phyloP scores from a whole-genome alignment of 2,113 vertebrate species.

The Puntigrus tetrazona region DNA sequence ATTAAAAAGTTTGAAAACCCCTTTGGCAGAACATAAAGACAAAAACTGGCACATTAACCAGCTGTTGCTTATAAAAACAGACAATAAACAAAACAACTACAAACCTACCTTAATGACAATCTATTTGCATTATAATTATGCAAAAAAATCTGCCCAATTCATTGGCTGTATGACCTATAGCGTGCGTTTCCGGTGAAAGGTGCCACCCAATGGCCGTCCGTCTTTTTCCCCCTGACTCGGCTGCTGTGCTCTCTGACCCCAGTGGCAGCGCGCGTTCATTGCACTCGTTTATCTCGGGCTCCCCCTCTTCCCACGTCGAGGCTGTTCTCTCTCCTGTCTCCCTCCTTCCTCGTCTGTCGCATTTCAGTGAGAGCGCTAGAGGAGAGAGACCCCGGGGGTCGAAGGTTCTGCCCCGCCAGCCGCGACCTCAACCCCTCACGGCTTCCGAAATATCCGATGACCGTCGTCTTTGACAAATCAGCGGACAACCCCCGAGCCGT shows the following conservation, averaged over 20 bases:
- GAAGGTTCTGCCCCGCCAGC: slow-evolving; percentile 81
- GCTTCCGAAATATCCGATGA: slow-evolving; percentile 37
- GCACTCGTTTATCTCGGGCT: slow-evolving; percentile 68
- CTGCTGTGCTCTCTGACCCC: slow-evolving; percentile 83
- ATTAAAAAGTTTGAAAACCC: neutral
- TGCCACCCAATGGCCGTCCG: slow-evolving; percentile 10
- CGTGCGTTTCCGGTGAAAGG: slow-evolving; percentile 9
- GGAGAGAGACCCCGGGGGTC: slow-evolving; percentile 76
- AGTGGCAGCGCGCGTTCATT: slow-evolving; percentile 81
- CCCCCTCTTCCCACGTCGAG: slow-evolving; percentile 53
- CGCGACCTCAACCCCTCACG: slow-evolving; percentile 67
- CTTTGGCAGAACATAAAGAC: neutral
- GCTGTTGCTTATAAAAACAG: neutral
- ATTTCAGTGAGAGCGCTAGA: slow-evolving; percentile 62
- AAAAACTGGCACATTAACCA: neutral
- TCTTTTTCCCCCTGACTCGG: slow-evolving; percentile 28
- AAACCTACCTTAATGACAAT: neutral
- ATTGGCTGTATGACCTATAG: slow-evolving; percentile 11
- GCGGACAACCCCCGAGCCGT: slow-evolving; percentile 74
- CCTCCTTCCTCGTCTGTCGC: slow-evolving; percentile 63
- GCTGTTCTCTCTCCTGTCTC: slow-evolving; percentile 54
- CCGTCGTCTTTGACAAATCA: slow-evolving; percentile 67
- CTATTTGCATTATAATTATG: neutral
- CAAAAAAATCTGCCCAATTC: neutral
- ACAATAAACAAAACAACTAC: neutral